Percentiles rank a stretch among this genome's conserved stretches.
Evolutionary conservation across 2,888 invertebrate species (phyloP).

Genomic region (Nycteola revayana): DNA sequence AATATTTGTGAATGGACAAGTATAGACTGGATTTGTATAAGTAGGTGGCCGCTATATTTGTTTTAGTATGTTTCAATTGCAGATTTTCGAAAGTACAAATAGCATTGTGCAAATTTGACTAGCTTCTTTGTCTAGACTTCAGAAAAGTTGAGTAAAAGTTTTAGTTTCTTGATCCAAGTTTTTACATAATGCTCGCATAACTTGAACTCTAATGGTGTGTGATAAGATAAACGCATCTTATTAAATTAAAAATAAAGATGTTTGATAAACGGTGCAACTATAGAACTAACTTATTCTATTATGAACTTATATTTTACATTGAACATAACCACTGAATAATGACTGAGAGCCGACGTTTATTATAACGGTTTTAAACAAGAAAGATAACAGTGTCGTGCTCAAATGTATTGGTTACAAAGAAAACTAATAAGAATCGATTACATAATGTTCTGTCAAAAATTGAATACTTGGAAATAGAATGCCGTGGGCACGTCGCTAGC

Average conservation of each 20-base stretch:
- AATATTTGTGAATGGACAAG: conserved; percentile 23
- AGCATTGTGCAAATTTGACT: conserved; percentile 59
- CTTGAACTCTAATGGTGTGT: too few species aligned
- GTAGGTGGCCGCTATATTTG: conserved; percentile 56
- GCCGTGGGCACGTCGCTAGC: conserved; percentile 25
- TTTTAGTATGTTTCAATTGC: conserved; percentile 64
- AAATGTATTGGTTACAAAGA: conserved; percentile 11
- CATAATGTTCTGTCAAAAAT: conserved; percentile 26
- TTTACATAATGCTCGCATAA: too few species aligned
- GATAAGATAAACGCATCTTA: too few species aligned
- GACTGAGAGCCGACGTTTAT: too few species aligned
- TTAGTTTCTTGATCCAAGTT: conserved; percentile 30
- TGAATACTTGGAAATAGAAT: conserved; percentile 29
- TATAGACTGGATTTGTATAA: conserved; percentile 34
- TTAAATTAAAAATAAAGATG: too few species aligned
- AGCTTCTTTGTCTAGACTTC: conserved; percentile 53
- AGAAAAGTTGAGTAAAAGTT: conserved; percentile 54
- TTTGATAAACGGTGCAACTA: too few species aligned
- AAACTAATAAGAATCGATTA: conserved; percentile 15
- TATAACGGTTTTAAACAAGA: too few species aligned
- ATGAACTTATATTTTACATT: too few species aligned
- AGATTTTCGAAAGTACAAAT: conserved; percentile 75
- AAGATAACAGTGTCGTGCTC: too few species aligned
- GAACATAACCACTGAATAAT: too few species aligned
- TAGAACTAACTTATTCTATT: too few species aligned